Percentiles rank a stretch among this genome's conserved stretches.
Conservation (phyloP, 1,140 invertebrate species). For the Microplitis mediator region DNA sequence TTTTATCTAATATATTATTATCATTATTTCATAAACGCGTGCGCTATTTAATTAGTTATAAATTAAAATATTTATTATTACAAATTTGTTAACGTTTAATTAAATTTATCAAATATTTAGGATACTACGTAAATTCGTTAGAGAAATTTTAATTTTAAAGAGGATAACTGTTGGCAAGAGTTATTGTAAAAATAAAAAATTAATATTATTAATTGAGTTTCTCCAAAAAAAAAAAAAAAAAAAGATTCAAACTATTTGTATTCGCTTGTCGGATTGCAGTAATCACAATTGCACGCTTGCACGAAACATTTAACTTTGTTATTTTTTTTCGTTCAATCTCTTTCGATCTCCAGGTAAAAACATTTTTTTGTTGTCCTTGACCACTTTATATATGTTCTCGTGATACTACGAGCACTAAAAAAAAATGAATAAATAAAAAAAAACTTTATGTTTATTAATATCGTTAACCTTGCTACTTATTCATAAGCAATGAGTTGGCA, state of each 20-base stretch:
- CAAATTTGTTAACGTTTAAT: too few relatives aligned
- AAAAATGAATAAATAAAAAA: slow-evolving; percentile 1
- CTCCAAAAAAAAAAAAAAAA: background rate
- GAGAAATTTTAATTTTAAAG: too few relatives aligned
- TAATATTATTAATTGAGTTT: slow-evolving; percentile 8
- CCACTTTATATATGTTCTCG: slow-evolving; percentile 20
- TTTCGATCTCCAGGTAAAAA: slow-evolving; percentile 18
- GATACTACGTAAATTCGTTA: too few relatives aligned
- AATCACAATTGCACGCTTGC: slow-evolving; percentile 40
- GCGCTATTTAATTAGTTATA: too few relatives aligned
- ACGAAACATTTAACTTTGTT: slow-evolving; percentile 36
- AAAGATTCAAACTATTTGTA: slow-evolving; percentile 14
- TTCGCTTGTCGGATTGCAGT: slow-evolving; percentile 21
- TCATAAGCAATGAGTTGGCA: background rate
- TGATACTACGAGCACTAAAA: slow-evolving; percentile 10
- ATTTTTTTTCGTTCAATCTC: slow-evolving; percentile 22
- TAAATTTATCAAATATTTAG: too few relatives aligned
- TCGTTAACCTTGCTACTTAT: slow-evolving; percentile 15
- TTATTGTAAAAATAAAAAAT: too few relatives aligned
- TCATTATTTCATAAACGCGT: too few relatives aligned
- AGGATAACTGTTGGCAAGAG: too few relatives aligned
- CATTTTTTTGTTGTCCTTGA: slow-evolving; percentile 30
- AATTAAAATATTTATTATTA: too few relatives aligned
- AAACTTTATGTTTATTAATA: slow-evolving; percentile 3
- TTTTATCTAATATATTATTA: too few relatives aligned